phyloP scores from a whole-genome alignment of 1,140 invertebrate species.

The Drosophila murphyi region DNA sequence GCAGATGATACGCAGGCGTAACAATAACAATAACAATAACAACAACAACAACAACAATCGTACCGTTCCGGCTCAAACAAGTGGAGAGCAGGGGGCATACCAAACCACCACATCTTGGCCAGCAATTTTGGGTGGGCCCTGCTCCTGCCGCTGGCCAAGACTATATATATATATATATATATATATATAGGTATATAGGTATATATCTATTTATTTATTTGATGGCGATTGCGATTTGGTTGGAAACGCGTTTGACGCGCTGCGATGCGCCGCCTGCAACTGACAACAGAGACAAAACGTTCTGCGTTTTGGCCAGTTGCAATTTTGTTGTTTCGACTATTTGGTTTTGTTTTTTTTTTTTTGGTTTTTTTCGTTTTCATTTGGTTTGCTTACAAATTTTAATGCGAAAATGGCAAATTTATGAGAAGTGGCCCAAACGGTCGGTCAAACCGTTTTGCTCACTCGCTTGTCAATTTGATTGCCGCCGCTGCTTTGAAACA shows the following conservation, averaged over 20 bases:
- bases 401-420: slow-evolving; percentile 83
- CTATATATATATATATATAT: slow-evolving; percentile 3
- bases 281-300: slow-evolving; percentile 13
- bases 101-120: slow-evolving; percentile 50
- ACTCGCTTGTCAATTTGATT: slow-evolving; percentile 79
- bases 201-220: background rate
- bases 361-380: slow-evolving; percentile 11
- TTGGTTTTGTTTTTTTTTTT: slow-evolving; percentile 19
- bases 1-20: slow-evolving; percentile 5
- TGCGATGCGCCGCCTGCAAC: slow-evolving; percentile 54
- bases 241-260: slow-evolving; percentile 50
- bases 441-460: slow-evolving; percentile 59
- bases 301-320: slow-evolving; percentile 13
- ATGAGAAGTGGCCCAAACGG: slow-evolving; percentile 60
- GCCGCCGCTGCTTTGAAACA: slow-evolving; percentile 64
- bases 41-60: slow-evolving; percentile 3
- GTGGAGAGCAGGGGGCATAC: slow-evolving; percentile 58
- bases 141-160: slow-evolving; percentile 2
- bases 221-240: slow-evolving; percentile 3
- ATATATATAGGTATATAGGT: background rate
- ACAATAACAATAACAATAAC: background rate
- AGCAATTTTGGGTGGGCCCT: slow-evolving; percentile 1
- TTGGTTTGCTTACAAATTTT: slow-evolving; percentile 78
- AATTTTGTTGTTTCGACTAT: slow-evolving; percentile 10
- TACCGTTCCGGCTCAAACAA: slow-evolving; percentile 69